Evolutionary conservation across 2,797 vertebrate genomes (phyloP), one percentile per base, ranked within the genome.

Genomic region (Clarias fuscus): DNA sequence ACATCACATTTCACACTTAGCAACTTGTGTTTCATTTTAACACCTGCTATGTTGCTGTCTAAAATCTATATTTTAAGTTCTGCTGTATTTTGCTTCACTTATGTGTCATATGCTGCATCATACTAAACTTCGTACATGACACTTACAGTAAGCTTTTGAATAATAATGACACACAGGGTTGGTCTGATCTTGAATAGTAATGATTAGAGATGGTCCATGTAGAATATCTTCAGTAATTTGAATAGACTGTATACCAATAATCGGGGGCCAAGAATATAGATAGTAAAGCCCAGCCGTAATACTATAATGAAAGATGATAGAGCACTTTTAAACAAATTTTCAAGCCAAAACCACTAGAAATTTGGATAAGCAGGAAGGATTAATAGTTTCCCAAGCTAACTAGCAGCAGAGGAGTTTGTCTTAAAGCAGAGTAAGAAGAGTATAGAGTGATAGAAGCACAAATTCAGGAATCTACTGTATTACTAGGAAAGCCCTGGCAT

Each of bases 401-500:
- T 22, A 77, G 24, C 17, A n/a, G 27, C 24, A 62, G 83, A 76
- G 81, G 58, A 67, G 64, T 70, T 85, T 80, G 11, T n/a, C 40
- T 20, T 75, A 56, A 48, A 62, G 37, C 30, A 64, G 64, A 88
- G 70, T 40, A 82, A 73, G 87, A 43, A 83, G 78, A 70, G 82
- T 61, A 71, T 59, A 53, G 76, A 79, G 78, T 77, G 77, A 83
- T 72, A 87, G 88, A 59, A 80, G 18, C 70, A 80, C 77, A 85
- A 70, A 86, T 85, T 87, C 85, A 82, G 83, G 88, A 80, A 67
- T 72, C 93, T 93, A 91, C 91, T 92, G 93, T 91, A 76, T 88
- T 94, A 94, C 93, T 92, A 93, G 93, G 91, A 91, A 68, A 93
- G 92, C 91, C 91, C 91, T 94, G 93, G 93, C 94, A 93, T 89